Evolutionary conservation across 2,797 vertebrate genomes (phyloP).

Genomic region (Lagodon rhomboides): DNA sequence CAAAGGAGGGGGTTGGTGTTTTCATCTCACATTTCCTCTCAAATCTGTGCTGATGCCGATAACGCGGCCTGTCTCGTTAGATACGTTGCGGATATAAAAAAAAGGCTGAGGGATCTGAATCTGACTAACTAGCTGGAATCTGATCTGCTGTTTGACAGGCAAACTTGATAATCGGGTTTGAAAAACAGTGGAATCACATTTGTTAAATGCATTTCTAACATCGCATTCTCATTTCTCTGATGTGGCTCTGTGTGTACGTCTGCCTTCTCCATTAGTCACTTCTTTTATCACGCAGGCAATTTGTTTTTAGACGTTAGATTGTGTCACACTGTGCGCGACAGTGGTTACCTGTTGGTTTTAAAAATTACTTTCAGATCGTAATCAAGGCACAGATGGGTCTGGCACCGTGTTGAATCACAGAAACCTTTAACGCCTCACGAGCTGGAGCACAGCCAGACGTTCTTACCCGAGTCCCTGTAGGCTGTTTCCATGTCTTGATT

Average conservation of each 20-base stretch:
- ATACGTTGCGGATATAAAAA: constrained; percentile 7
- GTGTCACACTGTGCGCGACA: not conserved
- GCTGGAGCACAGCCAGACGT: constrained; percentile 39
- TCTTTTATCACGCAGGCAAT: not conserved
- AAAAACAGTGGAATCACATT: not conserved
- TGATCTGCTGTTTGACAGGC: not conserved
- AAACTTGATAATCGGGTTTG: not conserved
- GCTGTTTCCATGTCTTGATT: constrained; percentile 29
- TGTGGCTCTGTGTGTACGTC: not conserved
- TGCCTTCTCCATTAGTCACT: not conserved
- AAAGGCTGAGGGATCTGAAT: not conserved
- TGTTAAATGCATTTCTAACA: not conserved
- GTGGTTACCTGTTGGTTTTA: constrained; percentile 44
- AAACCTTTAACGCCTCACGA: constrained; percentile 41
- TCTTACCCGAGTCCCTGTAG: not conserved
- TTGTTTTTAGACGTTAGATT: not conserved
- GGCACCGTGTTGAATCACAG: constrained; percentile 23
- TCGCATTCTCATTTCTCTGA: not conserved
- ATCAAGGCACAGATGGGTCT: constrained; percentile 42
- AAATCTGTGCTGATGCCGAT: constrained; percentile 30
- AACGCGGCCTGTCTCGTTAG: constrained; percentile 16
- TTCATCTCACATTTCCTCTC: constrained; percentile 49
- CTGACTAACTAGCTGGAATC: not conserved
- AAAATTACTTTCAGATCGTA: constrained; percentile 32
- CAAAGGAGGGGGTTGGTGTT: constrained; percentile 22